Percentiles rank a stretch among this genome's conserved stretches.
Evolutionary conservation across 2,113 vertebrate species (phyloP).

Genomic region (Paracanthobrama guichenoti): DNA sequence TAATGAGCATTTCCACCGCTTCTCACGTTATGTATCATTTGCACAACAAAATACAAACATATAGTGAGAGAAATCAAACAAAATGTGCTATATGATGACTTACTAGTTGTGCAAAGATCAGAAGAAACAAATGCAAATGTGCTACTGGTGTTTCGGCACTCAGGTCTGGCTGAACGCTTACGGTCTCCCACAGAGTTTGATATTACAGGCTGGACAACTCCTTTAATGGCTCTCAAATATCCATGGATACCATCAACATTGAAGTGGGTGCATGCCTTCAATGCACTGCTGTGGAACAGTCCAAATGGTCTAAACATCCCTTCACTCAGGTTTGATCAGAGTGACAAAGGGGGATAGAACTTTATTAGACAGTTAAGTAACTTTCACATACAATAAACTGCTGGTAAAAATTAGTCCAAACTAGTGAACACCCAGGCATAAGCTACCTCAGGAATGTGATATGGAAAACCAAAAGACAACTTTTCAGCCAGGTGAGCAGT

Average conservation of each 20-base stretch:
- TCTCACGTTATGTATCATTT: too few relatives aligned
- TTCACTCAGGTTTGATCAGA: not conserved
- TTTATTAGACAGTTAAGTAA: not conserved
- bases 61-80: not conserved
- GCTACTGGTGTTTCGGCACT: constrained; percentile 7
- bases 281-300: not conserved
- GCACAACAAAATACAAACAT: too few relatives aligned
- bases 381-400: not conserved
- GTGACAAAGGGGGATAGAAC: not conserved
- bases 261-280: not conserved
- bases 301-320: not conserved
- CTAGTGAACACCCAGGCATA: not conserved
- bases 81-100: too few relatives aligned
- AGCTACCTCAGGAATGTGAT: not conserved
- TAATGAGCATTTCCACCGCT: too few relatives aligned
- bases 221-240: constrained; percentile 13
- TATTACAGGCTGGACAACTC: constrained; percentile 41
- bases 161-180: not conserved
- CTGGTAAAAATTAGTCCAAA: not conserved
- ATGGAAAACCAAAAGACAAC: not conserved
- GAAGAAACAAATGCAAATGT: not conserved
- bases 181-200: constrained; percentile 21
- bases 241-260: constrained; percentile 56
- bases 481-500: constrained; percentile 29
- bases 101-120: not conserved